Conservation (phyloP, 1,140 invertebrate species). For the Penaeus indicus region DNA sequence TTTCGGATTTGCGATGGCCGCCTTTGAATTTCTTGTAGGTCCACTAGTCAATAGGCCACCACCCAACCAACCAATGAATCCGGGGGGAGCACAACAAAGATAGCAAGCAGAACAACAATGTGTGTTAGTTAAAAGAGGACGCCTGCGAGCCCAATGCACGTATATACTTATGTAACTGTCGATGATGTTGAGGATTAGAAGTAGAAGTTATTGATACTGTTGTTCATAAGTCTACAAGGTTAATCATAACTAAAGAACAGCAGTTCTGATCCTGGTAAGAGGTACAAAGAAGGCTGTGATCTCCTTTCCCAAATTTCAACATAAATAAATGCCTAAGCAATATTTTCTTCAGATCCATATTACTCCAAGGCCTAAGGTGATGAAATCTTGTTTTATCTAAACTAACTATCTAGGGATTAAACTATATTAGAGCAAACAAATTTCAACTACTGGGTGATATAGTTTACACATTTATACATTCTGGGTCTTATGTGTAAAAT, state of each 20-base stretch:
- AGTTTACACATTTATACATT: too few species aligned
- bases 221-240: slow-evolving; percentile 27
- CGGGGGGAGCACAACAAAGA: slow-evolving; percentile 66
- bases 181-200: too few species aligned
- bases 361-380: too few species aligned
- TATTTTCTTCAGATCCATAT: too few species aligned
- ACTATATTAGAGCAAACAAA: too few species aligned
- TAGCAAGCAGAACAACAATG: slow-evolving; percentile 59
- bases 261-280: slow-evolving; percentile 30
- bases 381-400: too few species aligned
- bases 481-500: too few species aligned
- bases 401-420: too few species aligned
- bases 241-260: slow-evolving; percentile 26
- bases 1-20: slow-evolving; percentile 97
- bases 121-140: slow-evolving; percentile 53
- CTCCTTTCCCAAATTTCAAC: slow-evolving; percentile 3
- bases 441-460: too few species aligned
- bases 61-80: slow-evolving; percentile 65
- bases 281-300: slow-evolving; percentile 28
- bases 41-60: slow-evolving; percentile 64
- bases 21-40: slow-evolving; percentile 85
- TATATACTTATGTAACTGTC: slow-evolving; percentile 25
- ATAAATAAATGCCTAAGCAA: too few species aligned
- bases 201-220: background rate
- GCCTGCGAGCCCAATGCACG: slow-evolving; percentile 22